Evolutionary conservation across 1,140 invertebrate genomes (phyloP), one percentile per base, ranked within the genome.

Genomic region (Pinna nobilis): DNA sequence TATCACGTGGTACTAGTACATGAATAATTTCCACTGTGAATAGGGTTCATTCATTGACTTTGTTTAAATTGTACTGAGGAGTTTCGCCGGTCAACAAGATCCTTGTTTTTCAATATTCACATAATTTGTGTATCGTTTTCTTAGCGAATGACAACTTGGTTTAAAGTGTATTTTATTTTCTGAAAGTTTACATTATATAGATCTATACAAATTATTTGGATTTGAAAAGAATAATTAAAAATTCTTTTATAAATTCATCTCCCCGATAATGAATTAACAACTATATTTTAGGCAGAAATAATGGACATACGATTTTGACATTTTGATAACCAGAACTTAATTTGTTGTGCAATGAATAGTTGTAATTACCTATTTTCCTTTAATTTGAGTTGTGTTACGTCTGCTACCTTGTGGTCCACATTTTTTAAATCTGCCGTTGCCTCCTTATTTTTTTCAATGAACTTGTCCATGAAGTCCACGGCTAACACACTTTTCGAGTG

Each of bases 391-490:
- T 90, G 84, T 0, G 90, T 90, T 18, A 92, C 92, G 83, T 92
- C 92, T 35, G 88, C 89, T 50, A 89, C 87, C 60, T 88, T 77
- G 79, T 90, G 92, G 15, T 87, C 84, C 60, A 92, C 87, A 77
- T 92, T 91, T 4, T 70, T 68, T 41, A 87, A 78, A 68, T 90
- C 87, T 3, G 80, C 69, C 78, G 93, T 92, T 1, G 68, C 59
- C 67, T 88, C 80, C 57, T 87, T 82, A 77, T 92, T 92, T 68
- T 91, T 88, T 18, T 90, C 81, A 11, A 92, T 87, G 76, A 92
- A 92, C 4, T 87, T 85, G 65, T 91, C 89, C 82, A 92, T 91
- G 80, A 92, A 92, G 79, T 92, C 92, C 1, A 92, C 91, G 11
- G 92, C 90, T 3, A 90, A 83, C 28, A 92, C 90, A 44, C 84